Conservation (phyloP, 2,888 invertebrate species). For the Antheraea assamensis region DNA sequence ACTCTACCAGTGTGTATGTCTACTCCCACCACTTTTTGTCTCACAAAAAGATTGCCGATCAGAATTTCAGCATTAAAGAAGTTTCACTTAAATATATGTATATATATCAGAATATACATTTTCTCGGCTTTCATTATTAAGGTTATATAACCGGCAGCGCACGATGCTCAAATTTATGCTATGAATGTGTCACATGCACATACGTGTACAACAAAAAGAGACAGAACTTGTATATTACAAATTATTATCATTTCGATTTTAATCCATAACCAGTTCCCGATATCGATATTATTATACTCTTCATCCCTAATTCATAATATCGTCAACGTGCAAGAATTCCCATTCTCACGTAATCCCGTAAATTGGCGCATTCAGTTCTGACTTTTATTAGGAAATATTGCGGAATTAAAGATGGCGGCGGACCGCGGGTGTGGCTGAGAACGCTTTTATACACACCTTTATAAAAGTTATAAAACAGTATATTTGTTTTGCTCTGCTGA, state of each 20-base stretch:
- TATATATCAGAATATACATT: too few species aligned
- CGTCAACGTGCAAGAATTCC: not conserved
- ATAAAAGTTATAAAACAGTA: not conserved
- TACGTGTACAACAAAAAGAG: too few species aligned
- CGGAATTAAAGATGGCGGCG: slow-evolving; percentile 17
- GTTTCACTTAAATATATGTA: too few species aligned
- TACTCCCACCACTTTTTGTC: too few species aligned
- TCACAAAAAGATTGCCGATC: too few species aligned
- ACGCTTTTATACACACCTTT: not conserved
- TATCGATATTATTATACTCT: not conserved
- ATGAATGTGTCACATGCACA: too few species aligned
- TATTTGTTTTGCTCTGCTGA: not conserved
- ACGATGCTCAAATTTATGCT: too few species aligned
- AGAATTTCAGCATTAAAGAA: too few species aligned
- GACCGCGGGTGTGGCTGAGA: not conserved
- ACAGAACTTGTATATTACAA: too few species aligned
- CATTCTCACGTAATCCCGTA: slow-evolving; percentile 3
- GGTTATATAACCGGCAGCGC: too few species aligned
- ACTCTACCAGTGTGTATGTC: too few species aligned
- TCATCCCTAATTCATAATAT: not conserved
- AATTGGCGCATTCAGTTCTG: slow-evolving; percentile 15
- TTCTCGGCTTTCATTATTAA: too few species aligned
- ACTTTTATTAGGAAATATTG: slow-evolving; percentile 20
- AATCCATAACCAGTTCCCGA: not conserved
- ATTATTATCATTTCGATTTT: not conserved